These are phyloP conservation scores for Uloborus diversus DNA, from an alignment of 1,140 invertebrate species.

Conservation along the genomic window DNA sequence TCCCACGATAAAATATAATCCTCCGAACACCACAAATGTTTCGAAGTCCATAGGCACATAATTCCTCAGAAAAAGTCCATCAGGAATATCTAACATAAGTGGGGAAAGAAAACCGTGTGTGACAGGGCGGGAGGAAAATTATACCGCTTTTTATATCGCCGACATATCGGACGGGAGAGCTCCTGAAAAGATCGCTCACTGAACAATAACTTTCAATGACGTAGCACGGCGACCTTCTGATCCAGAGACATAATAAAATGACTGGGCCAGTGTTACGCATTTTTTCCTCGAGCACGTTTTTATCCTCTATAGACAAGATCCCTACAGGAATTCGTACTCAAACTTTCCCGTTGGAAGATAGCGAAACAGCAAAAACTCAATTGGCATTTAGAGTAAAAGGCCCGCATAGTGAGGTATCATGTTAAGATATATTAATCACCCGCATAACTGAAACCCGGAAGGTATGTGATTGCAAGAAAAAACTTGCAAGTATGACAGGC, in stretches of 20 bases:
- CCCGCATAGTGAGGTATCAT: too few species aligned
- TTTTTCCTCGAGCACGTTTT: neutral
- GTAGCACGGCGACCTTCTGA: conserved; percentile 33
- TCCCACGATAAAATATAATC: neutral
- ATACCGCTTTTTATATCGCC: conserved; percentile 2
- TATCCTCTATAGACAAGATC: too few species aligned
- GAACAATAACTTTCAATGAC: conserved; percentile 46
- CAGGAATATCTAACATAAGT: neutral
- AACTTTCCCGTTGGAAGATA: too few species aligned
- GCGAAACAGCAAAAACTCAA: too few species aligned
- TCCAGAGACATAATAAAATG: conserved; percentile 40
- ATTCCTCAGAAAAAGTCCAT: neutral
- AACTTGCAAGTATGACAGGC: too few species aligned
- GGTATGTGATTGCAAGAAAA: too few species aligned
- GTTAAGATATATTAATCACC: too few species aligned
- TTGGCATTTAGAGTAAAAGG: too few species aligned
- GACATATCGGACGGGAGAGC: too few species aligned
- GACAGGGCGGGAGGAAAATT: neutral
- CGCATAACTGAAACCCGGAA: too few species aligned
- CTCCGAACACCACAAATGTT: neutral
- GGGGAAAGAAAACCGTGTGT: neutral
- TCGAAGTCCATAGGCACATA: neutral
- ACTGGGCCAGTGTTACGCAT: conserved; percentile 2
- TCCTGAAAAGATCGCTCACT: conserved; percentile 21
- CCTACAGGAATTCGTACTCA: too few species aligned